These are phyloP conservation scores for Lutjanus campechanus DNA, from an alignment of 2,797 vertebrate species.

Conservation along the genomic window DNA sequence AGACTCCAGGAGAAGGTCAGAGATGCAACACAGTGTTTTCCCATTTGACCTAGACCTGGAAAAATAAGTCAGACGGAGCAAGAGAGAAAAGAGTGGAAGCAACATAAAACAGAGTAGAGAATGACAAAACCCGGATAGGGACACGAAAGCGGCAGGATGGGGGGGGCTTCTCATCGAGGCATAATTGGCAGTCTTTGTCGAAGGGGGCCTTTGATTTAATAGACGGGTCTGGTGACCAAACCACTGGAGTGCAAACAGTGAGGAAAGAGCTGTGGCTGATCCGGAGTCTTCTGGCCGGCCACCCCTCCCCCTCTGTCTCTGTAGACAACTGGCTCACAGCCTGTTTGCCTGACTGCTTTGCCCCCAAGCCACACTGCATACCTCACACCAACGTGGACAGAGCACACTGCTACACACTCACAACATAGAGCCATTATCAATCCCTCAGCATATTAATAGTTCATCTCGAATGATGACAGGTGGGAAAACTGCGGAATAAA, in stretches of 20 bases:
- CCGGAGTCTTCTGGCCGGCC: constrained; percentile 73
- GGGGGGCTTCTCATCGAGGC: constrained; percentile 67
- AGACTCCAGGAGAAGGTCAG: constrained; percentile 60
- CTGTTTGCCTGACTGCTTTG: constrained; percentile 77
- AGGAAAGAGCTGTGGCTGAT: constrained; percentile 79
- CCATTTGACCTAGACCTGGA: constrained; percentile 76
- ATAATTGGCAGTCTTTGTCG: constrained; percentile 85
- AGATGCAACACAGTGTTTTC: constrained; percentile 78
- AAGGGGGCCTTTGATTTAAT: constrained; percentile 85
- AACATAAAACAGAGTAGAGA: constrained; percentile 58
- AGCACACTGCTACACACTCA: constrained; percentile 42
- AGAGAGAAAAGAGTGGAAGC: constrained; percentile 46
- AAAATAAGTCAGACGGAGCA: constrained; percentile 63
- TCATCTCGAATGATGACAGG: constrained; percentile 5
- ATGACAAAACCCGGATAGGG: constrained; percentile 47
- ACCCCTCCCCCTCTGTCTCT: constrained; percentile 70
- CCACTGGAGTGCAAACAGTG: constrained; percentile 85
- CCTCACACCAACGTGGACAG: constrained; percentile 65
- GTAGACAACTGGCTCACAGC: constrained; percentile 80
- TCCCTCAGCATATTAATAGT: constrained; percentile 24
- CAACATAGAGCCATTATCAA: constrained; percentile 30
- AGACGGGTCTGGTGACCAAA: constrained; percentile 85
- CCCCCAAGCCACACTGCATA: constrained; percentile 75
- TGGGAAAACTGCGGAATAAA: constrained; percentile 16
- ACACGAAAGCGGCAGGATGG: constrained; percentile 53